Percentiles rank a stretch among this genome's conserved stretches.
These are phyloP conservation scores for Smithornis capensis DNA, from an alignment of 2,113 vertebrate species.

Conservation along the genomic window DNA sequence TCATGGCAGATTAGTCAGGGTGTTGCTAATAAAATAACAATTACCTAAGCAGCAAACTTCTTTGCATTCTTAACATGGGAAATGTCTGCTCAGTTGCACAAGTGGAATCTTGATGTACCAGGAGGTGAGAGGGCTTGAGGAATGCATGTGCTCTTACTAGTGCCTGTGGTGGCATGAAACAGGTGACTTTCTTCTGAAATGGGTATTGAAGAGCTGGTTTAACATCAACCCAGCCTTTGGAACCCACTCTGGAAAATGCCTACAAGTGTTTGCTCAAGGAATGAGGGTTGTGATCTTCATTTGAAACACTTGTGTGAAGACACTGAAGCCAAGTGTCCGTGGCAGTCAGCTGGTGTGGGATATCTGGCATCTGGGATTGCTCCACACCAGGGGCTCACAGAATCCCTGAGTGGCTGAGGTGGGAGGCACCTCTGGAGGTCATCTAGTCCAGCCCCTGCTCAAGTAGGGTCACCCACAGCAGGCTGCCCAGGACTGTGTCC, in stretches of 20 bases:
- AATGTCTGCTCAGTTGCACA: background rate
- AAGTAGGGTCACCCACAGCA: background rate
- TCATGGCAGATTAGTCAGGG: background rate
- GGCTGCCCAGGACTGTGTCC: background rate
- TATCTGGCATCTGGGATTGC: background rate
- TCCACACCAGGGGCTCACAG: background rate
- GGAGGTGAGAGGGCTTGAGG: background rate
- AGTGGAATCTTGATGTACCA: background rate
- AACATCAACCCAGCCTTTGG: background rate
- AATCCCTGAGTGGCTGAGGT: background rate
- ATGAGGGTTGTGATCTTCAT: background rate
- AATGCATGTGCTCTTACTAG: background rate
- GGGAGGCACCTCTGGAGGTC: background rate
- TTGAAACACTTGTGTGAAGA: background rate
- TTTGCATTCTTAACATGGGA: background rate
- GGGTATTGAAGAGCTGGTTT: background rate
- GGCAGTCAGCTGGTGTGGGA: background rate
- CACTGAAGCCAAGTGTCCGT: accelerated
- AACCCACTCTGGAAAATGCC: background rate
- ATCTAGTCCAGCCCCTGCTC: background rate
- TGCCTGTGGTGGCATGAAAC: background rate
- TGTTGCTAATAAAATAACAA: background rate
- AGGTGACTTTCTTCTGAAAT: background rate
- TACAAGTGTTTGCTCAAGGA: background rate
- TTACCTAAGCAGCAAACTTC: background rate